Percentiles rank a stretch among this genome's conserved stretches.
Conservation (phyloP, 2,113 vertebrate species). For the Gambusia affinis region DNA sequence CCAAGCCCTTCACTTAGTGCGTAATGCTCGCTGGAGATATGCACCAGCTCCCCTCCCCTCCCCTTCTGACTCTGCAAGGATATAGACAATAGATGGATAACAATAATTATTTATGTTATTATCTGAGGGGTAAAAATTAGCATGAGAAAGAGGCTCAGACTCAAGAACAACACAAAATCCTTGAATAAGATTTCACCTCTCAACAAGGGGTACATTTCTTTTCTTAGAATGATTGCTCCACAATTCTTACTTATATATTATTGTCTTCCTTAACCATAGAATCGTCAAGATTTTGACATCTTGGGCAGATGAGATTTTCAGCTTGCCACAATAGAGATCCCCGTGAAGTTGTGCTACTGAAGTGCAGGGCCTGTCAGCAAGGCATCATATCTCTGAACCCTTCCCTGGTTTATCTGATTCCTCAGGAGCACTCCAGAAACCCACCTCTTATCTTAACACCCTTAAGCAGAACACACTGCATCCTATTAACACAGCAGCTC, state of each 20-base stretch:
- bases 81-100: too few species aligned
- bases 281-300: not conserved
- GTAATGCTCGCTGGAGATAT: too few species aligned
- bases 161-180: not conserved
- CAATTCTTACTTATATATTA: not conserved
- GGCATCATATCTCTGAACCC: conserved; percentile 33
- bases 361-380: conserved; percentile 15
- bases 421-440: conserved; percentile 34
- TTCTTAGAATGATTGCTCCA: not conserved
- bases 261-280: too few species aligned
- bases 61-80: too few species aligned
- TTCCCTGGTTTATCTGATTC: conserved; percentile 23
- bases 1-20: too few species aligned
- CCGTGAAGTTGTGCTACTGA: conserved; percentile 7
- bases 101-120: too few species aligned
- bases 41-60: too few species aligned
- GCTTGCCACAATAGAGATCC: not conserved
- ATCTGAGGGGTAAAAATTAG: too few species aligned
- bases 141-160: not conserved
- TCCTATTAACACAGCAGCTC: conserved; percentile 48
- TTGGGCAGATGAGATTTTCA: not conserved
- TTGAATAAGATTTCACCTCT: not conserved
- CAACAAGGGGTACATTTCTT: not conserved
- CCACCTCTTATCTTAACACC: conserved; percentile 53
- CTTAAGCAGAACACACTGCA: conserved; percentile 41